These are phyloP conservation scores for Formicarius rufipectus DNA, from an alignment of 2,113 vertebrate genomes.

Conservation along the genomic window DNA sequence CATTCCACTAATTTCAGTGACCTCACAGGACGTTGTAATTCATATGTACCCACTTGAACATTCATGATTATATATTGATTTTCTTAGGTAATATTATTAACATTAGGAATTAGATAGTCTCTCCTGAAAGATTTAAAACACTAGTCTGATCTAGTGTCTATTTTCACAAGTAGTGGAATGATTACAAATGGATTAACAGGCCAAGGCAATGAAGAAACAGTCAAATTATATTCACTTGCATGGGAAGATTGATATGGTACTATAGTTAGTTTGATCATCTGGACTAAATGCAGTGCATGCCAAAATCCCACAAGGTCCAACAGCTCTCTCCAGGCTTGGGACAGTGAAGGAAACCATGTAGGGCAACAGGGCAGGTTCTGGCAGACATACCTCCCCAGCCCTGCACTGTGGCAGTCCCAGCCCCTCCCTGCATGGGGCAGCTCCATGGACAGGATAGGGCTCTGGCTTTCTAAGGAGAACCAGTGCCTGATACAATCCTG, in stretches of 20 bases:
- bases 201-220: neutral
- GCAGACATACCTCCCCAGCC: fast-evolving
- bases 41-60: neutral
- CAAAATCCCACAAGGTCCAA: no score
- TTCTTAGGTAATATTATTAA: neutral
- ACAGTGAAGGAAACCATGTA: fast-evolving
- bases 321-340: neutral
- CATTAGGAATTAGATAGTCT: neutral
- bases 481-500: neutral
- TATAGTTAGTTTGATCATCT: neutral
- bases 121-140: neutral
- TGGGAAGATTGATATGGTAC: neutral
- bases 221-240: neutral
- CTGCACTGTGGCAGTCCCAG: neutral
- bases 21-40: neutral
- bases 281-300: neutral
- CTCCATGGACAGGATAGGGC: neutral
- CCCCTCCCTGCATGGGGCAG: neutral
- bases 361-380: neutral
- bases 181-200: neutral
- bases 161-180: neutral
- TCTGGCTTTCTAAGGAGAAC: neutral
- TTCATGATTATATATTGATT: neutral
- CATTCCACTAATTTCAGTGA: neutral
- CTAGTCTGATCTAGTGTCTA: neutral